Conservation (phyloP, 2,113 vertebrate genomes). For the Sprattus sprattus region DNA sequence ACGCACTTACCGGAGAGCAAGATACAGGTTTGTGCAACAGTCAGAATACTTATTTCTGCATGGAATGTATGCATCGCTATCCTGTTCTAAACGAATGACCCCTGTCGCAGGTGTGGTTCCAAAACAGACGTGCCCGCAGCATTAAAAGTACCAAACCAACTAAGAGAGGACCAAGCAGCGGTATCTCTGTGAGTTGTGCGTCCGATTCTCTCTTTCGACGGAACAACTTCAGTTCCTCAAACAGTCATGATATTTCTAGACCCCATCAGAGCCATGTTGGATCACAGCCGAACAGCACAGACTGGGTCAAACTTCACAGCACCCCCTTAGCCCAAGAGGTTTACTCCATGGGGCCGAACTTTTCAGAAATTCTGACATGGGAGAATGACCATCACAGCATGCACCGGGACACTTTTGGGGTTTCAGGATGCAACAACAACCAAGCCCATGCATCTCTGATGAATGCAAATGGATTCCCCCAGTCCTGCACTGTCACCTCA, state of each 20-base stretch:
- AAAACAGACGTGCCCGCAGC: conserved; percentile 85
- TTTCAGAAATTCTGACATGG: conserved; percentile 54
- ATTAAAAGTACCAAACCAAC: conserved; percentile 78
- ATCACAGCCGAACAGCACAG: conserved; percentile 11
- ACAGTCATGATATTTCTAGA: neutral
- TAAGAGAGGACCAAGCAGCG: conserved; percentile 36
- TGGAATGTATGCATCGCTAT: conserved; percentile 9
- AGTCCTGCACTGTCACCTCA: conserved; percentile 6
- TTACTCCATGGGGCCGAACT: conserved; percentile 36
- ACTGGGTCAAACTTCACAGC: conserved; percentile 18
- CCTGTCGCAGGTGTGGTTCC: conserved; percentile 86
- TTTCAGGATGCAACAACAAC: neutral
- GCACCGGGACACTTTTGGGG: conserved; percentile 31
- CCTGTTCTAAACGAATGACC: neutral
- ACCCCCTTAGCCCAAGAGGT: neutral
- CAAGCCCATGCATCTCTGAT: neutral
- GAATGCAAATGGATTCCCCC: conserved; percentile 29
- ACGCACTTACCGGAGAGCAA: conserved; percentile 88
- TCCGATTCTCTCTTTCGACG: neutral
- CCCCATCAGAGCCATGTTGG: neutral
- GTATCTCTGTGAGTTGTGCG: neutral
- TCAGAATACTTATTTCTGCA: neutral
- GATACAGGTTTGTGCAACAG: conserved; percentile 77
- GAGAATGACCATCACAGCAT: conserved; percentile 55
- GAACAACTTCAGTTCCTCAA: conserved; percentile 5